Evolutionary conservation across 2,888 invertebrate genomes (phyloP).

Genomic region (Synergus umbraculus): DNA sequence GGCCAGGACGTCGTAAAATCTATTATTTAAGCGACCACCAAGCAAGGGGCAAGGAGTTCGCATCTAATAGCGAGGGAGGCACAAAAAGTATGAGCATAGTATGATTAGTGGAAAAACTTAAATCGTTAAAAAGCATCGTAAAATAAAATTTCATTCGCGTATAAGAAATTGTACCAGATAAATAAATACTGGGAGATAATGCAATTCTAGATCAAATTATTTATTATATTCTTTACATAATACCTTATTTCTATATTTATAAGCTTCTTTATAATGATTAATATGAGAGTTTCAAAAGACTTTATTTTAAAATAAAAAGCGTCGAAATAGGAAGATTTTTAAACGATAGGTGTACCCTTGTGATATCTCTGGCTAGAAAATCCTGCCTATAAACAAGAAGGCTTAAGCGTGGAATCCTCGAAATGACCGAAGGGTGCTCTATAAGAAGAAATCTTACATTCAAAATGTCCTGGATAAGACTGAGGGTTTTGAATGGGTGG

Average conservation of each 20-base stretch:
- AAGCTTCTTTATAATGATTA: no score
- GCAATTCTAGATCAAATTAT: no score
- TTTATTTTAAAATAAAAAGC: not conserved
- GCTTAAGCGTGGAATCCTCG: conserved; percentile 67
- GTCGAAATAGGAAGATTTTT: conserved; percentile 6
- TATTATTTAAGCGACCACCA: conserved; percentile 59
- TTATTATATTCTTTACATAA: no score
- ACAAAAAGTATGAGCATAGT: conserved; percentile 2
- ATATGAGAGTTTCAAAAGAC: not conserved
- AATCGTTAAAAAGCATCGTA: not conserved
- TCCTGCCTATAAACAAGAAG: conserved; percentile 72
- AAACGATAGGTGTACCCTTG: conserved; percentile 29
- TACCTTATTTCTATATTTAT: no score
- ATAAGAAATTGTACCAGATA: not conserved
- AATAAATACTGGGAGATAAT: not conserved
- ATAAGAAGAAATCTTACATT: conserved; percentile 70
- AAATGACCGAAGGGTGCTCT: conserved; percentile 70
- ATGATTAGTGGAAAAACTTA: conserved; percentile 10
- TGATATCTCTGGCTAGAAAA: conserved; percentile 57
- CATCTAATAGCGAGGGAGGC: conserved; percentile 53
- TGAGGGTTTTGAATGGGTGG: conserved; percentile 56
- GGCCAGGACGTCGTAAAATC: conserved; percentile 61
- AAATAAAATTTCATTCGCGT: not conserved
- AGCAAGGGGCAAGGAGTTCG: conserved; percentile 55
- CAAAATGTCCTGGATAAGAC: conserved; percentile 71